Percentiles rank a stretch among this genome's conserved stretches.
Evolutionary conservation across 2,888 invertebrate genomes (phyloP).

Genomic region (Heliconius erato): DNA sequence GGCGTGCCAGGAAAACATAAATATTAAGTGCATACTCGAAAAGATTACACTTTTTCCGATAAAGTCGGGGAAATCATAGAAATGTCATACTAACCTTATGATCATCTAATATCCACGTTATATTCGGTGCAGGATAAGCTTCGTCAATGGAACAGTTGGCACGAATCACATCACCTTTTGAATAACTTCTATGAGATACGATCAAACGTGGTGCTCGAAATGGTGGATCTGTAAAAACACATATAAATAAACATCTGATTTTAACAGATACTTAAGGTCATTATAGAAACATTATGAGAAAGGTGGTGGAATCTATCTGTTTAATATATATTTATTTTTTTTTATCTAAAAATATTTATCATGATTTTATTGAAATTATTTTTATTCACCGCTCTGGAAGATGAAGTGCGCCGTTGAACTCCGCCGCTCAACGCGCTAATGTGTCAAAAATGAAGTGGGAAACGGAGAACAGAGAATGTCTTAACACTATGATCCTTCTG

Average conservation of each 20-base stretch:
- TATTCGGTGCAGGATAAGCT: constrained; percentile 86
- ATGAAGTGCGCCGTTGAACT: too few species aligned
- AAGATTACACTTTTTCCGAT: too few species aligned
- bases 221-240: constrained; percentile 83
- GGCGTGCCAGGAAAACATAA: too few species aligned
- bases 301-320: neutral
- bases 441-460: neutral
- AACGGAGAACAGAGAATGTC: too few species aligned
- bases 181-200: constrained; percentile 83
- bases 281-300: neutral
- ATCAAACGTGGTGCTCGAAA: constrained; percentile 85
- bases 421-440: too few species aligned
- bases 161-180: constrained; percentile 85
- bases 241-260: neutral
- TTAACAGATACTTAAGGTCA: neutral
- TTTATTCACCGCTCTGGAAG: too few species aligned
- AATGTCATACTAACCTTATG: constrained; percentile 69
- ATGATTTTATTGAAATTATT: too few species aligned
- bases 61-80: neutral
- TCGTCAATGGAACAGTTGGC: constrained; percentile 87
- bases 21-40: too few species aligned
- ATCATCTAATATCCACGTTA: constrained; percentile 87
- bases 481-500: too few species aligned
- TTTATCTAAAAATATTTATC: neutral
- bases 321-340: neutral